A percentile compares a stretch with the other conserved stretches of the same genome.
Evolutionary conservation across 1,140 invertebrate genomes (phyloP).

Genomic region (Callitettix versicolor): DNA sequence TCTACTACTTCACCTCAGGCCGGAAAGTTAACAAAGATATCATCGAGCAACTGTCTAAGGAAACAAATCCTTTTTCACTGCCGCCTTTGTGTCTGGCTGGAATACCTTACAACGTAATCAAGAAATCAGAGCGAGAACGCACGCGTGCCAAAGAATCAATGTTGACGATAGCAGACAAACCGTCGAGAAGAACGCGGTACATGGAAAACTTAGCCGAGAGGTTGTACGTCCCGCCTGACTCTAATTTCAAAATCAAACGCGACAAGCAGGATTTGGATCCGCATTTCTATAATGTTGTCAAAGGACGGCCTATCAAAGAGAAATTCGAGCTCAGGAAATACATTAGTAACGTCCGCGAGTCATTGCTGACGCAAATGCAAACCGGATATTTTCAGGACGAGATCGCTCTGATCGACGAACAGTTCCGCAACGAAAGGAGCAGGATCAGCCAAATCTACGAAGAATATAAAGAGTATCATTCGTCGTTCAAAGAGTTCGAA

Average conservation of each 20-base stretch:
- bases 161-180: not conserved
- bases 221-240: conserved; percentile 2
- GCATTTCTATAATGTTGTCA: not conserved
- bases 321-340: conserved; percentile 3
- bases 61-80: not conserved
- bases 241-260: not conserved
- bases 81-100: not conserved
- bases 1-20: conserved; percentile 1
- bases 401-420: conserved; percentile 5
- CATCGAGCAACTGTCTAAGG: not conserved
- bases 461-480: conserved; percentile 4
- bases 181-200: not conserved
- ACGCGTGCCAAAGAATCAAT: not conserved
- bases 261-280: not conserved
- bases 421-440: conserved; percentile 1
- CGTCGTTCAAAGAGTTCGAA: conserved; percentile 6
- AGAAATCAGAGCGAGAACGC: not conserved
- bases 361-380: not conserved
- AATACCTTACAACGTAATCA: not conserved
- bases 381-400: conserved; percentile 7
- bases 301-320: conserved; percentile 5
- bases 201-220: not conserved
- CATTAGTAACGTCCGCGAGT: not conserved
- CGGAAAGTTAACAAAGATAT: not conserved
- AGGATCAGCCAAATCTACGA: not conserved